Percentiles rank a stretch among this genome's conserved stretches.
Conservation (phyloP, 2,888 invertebrate species). For the Sussaba pulchella region DNA sequence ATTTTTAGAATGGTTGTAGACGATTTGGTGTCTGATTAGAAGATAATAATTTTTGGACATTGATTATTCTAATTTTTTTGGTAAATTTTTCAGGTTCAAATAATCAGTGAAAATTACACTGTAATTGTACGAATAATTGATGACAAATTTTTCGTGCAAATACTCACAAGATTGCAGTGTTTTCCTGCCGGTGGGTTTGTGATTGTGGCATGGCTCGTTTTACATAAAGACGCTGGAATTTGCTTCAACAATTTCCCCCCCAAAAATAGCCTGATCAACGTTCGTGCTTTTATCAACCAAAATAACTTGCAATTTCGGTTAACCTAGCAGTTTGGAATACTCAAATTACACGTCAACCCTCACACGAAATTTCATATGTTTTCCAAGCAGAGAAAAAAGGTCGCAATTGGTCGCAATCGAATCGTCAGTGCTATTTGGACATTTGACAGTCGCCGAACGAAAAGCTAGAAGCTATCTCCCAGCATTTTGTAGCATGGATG, state of each 20-base stretch:
- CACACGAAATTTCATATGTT: constrained; percentile 47
- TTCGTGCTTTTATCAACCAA: not conserved
- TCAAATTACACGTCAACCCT: constrained; percentile 35
- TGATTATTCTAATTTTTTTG: not conserved
- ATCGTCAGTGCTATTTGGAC: not conserved
- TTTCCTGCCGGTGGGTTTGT: constrained; percentile 20
- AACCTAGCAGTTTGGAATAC: constrained; percentile 40
- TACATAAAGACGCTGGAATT: not conserved
- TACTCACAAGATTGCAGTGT: constrained; percentile 50
- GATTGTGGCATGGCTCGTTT: constrained; percentile 42
- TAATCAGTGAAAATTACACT: not conserved
- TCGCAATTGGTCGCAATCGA: not conserved
- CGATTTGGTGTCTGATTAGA: too few species aligned
- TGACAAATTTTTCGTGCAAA: not conserved
- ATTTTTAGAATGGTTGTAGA: too few species aligned
- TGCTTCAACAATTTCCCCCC: not conserved
- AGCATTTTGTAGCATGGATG: too few species aligned
- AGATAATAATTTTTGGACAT: too few species aligned
- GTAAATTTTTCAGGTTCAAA: not conserved
- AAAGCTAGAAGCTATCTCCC: too few species aligned
- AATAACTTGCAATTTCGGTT: constrained; percentile 41
- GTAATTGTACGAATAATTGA: not conserved
- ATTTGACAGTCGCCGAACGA: constrained; percentile 1
- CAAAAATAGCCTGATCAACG: not conserved
- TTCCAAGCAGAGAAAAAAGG: not conserved